phyloP scores from a whole-genome alignment of 2,797 vertebrate genomes.

The Melanotaenia pygmaea region DNA sequence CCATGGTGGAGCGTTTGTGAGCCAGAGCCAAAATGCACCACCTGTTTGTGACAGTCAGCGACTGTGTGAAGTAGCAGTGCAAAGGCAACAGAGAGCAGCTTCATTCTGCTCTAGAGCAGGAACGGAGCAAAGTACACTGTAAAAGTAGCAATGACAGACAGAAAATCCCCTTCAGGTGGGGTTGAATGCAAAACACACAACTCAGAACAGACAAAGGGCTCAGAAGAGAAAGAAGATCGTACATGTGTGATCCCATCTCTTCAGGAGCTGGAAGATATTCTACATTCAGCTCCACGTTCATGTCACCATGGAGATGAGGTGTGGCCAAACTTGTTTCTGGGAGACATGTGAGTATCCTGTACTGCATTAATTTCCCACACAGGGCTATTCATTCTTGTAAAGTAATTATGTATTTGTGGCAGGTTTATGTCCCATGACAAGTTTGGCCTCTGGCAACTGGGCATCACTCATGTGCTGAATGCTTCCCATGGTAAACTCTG shows the following conservation, averaged over 20 bases:
- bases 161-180: background rate
- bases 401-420: slow-evolving; percentile 13
- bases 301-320: slow-evolving; percentile 91
- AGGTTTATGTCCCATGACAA: slow-evolving; percentile 82
- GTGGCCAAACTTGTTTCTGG: slow-evolving; percentile 92
- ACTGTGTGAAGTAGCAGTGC: slow-evolving; percentile 1
- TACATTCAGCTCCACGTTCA: slow-evolving; percentile 84
- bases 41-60: slow-evolving; percentile 63
- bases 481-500: slow-evolving; percentile 87
- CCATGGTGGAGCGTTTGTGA: background rate
- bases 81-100: slow-evolving; percentile 15
- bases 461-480: slow-evolving; percentile 86
- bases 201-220: slow-evolving; percentile 5
- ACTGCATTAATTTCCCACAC: background rate
- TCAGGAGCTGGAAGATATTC: slow-evolving; percentile 86
- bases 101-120: slow-evolving; percentile 7
- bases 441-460: slow-evolving; percentile 84
- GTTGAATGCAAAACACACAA: slow-evolving; percentile 2
- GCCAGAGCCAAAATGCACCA: slow-evolving; percentile 44
- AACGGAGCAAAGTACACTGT: background rate
- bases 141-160: slow-evolving; percentile 33
- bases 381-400: background rate
- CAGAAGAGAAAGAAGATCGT: slow-evolving; percentile 2
- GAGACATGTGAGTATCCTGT: slow-evolving; percentile 89
- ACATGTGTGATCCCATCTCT: slow-evolving; percentile 66